Base-by-base conservation (phyloP, 35 echinoderm and acorn worm genomes). In the Eucidaris tribuloides region DNA sequence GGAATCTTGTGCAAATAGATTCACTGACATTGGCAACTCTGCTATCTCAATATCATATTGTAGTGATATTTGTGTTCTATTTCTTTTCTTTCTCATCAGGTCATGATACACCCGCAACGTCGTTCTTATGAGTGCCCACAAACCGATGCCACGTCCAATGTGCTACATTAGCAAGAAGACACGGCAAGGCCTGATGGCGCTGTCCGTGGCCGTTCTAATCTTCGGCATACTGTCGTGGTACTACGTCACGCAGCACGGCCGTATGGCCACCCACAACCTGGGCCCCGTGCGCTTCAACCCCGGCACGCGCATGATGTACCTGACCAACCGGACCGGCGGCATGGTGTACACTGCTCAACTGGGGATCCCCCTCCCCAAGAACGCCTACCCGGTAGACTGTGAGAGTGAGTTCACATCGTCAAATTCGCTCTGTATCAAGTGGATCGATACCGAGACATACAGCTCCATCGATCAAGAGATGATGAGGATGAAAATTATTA, bases 161-260 rank as follows among this genome's bases (percentile, higher is more conserved):
- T 88, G 76, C 46, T 74, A 88, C 52, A 32, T 81, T 40, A 91
- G 87, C 68, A 96, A 96, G 80, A 94, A 89, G 41, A 89, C 87
- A 29, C 79, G 88, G 17, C 79, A 86, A 70, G 84, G 83, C 39
- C 71, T 96, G 22, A 79, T 91, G 50, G 89, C 62, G 3, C 36
- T 96, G 22, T 79, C 71, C 0, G 74, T 91, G 2, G 85, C 82
- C 24, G 65, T 87, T 24, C 49, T 86, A 5, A 79, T 91, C 19
- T 84, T 96, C 57, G 93, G 76, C 44, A 66, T 96, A 32, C 74
- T 96, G 33, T 79, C 88, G 14, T 96, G 89, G 83, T 96, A 91
- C 76, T 96, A 96, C 54, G 89, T 96, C 89, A 91, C 82, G 43
- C 89, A 91, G 60, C 88, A 91, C 44, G 83, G 88, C 27, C 65